phyloP scores from a whole-genome alignment of 2,113 vertebrate species.

The Felis chaus region DNA sequence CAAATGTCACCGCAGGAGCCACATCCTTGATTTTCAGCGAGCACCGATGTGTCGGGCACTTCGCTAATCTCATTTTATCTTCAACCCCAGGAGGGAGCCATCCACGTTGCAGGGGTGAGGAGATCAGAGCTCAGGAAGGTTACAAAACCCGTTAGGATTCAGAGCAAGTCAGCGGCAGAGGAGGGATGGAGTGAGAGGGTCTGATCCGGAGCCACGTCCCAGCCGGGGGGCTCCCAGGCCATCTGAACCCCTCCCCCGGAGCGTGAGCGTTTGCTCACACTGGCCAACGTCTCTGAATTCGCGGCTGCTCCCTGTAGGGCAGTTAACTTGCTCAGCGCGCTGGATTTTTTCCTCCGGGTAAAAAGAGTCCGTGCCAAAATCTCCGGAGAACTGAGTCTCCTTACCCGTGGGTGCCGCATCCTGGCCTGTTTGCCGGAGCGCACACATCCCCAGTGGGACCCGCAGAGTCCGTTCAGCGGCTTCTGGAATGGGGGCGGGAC shows the following conservation, averaged over 20 bases:
- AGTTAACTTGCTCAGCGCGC: not conserved
- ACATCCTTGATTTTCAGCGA: rapidly evolving
- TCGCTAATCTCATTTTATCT: rapidly evolving
- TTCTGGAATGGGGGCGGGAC: not conserved
- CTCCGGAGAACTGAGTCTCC: not conserved
- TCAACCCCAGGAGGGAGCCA: not conserved
- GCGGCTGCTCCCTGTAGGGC: slow-evolving; percentile 41
- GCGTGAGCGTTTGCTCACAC: not conserved
- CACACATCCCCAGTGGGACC: slow-evolving; percentile 30
- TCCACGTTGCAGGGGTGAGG: not conserved
- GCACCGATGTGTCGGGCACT: rapidly evolving
- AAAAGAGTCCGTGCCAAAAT: not conserved
- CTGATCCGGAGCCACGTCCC: rapidly evolving
- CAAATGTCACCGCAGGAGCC: rapidly evolving
- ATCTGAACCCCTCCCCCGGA: rapidly evolving
- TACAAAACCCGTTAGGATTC: not conserved
- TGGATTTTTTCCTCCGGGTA: slow-evolving; percentile 31
- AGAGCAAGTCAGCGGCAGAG: not conserved
- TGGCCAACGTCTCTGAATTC: not conserved
- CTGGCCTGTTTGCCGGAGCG: slow-evolving; percentile 55
- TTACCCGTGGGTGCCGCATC: not conserved
- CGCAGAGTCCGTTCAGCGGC: slow-evolving; percentile 31
- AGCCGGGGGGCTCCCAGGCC: rapidly evolving
- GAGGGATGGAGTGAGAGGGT: too few species aligned
- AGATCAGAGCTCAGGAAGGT: not conserved